Base-by-base conservation (phyloP, 92 coral and sea anemone species). In the Meandrina meandrites region DNA sequence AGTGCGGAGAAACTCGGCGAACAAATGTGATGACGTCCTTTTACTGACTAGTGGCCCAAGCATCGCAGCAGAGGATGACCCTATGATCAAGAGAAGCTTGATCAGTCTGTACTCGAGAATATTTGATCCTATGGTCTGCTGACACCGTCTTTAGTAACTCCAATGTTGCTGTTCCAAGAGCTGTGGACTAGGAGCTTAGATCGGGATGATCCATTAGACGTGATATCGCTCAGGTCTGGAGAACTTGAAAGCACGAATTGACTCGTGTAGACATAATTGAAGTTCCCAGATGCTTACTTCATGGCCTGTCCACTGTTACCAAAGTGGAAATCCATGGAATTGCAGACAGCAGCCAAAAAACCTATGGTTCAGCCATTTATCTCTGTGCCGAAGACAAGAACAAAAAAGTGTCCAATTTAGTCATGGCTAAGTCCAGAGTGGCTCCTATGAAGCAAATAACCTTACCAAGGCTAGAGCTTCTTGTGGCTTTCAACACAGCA, bases 81-180 rank as follows among this genome's bases (percentile, higher is more conserved):
- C 76, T n/a, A 72, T 4, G 21, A 84, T 51, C 22, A 73, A 84
- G 54, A 51, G 87, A 84, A 86, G 89, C 16, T 19, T 78, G 22
- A 86, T 86, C 36, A 86, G 89, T 24, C 78, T 60, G 37, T 77
- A 77, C 32, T 58, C 89, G 7, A 76, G 18, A 30, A n/a, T 86
- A n/a, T 78, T 86, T 35, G 88, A 85, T 56, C 88, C 71, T 1
- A 19, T 85, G 88, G 89, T 18, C 51, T 86, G 5, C 40, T 86
- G 16, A 51, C 83, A 22, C 89, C 86, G 21, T 86, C n/a, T 40
- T 54, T 81, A 13, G 37, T 86, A 2, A 79, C 70, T 80, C 32
- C 86, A 40, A 81, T 80, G 78, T 74, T 86, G 78, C 48, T 86
- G 67, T 86, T 86, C 37, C 89, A 86, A 86, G 79, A 79, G n/a